Evolutionary conservation across 2,797 vertebrate genomes (phyloP).

Genomic region (Dipus sagitta): DNA sequence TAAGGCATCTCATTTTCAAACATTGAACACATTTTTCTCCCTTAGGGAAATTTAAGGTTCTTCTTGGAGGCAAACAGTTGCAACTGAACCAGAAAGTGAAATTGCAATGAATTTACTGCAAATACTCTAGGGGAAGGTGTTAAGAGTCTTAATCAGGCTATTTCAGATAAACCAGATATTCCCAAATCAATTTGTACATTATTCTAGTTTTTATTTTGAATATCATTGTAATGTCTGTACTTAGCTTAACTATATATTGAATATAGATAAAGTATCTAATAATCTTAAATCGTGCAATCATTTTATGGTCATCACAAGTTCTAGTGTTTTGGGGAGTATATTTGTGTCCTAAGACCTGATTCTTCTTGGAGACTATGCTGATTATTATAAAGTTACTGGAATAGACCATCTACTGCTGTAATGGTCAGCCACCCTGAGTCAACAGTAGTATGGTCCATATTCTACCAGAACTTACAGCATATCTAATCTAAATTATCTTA

Average conservation of each 20-base stretch:
- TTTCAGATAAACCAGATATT: conserved; percentile 43
- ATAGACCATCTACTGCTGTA: background rate
- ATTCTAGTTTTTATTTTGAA: conserved; percentile 49
- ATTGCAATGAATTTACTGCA: conserved; percentile 35
- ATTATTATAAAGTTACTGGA: conserved; percentile 48
- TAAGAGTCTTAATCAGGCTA: conserved; percentile 2
- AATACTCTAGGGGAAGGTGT: conserved; percentile 43
- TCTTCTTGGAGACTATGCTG: conserved; percentile 10
- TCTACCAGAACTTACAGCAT: background rate
- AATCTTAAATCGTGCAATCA: conserved; percentile 41
- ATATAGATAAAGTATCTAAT: conserved; percentile 40
- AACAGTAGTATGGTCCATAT: background rate
- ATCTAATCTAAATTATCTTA: background rate
- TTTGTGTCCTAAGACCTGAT: conserved; percentile 36
- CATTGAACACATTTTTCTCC: background rate
- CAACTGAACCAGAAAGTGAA: conserved; percentile 53
- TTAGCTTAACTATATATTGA: conserved; percentile 59
- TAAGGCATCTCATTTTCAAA: conserved; percentile 24
- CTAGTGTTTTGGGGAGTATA: conserved; percentile 23
- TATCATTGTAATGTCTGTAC: background rate
- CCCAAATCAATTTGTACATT: conserved; percentile 40
- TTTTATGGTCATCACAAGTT: conserved; percentile 44
- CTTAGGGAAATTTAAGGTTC: conserved; percentile 27
- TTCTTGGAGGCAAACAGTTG: background rate
- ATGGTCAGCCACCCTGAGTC: background rate